These are phyloP conservation scores for Columba guinea DNA, from an alignment of 2,797 vertebrate species.

Conservation along the genomic window DNA sequence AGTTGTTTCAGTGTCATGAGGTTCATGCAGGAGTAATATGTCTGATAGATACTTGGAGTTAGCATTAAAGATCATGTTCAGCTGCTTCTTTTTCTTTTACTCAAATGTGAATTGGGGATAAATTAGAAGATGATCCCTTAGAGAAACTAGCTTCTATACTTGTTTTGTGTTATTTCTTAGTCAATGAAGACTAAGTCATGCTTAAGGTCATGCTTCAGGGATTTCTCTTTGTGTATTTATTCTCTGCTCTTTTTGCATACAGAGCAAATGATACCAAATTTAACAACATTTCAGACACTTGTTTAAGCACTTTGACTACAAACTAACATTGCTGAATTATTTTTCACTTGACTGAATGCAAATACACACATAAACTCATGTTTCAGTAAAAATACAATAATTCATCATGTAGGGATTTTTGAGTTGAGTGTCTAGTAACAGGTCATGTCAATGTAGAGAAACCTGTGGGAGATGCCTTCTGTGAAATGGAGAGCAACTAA, in stretches of 20 bases:
- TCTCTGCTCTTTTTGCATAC: background rate
- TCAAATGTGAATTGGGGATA: background rate
- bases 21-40: background rate
- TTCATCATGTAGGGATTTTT: background rate
- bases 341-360: background rate
- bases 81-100: background rate
- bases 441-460: background rate
- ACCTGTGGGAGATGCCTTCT: background rate
- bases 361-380: background rate
- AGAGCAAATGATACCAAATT: background rate
- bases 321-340: background rate
- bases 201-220: background rate
- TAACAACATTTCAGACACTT: background rate
- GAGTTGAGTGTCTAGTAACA: background rate
- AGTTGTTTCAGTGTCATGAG: background rate
- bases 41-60: background rate
- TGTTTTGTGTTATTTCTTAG: background rate
- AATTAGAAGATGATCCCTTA: background rate
- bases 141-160: background rate
- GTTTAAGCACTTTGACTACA: background rate
- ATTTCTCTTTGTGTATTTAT: background rate
- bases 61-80: background rate
- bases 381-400: background rate
- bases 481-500: background rate
- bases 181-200: background rate